Percentiles rank a stretch among this genome's conserved stretches.
These are phyloP conservation scores for Lepus americanus DNA, from an alignment of 2,113 vertebrate genomes.

Conservation along the genomic window DNA sequence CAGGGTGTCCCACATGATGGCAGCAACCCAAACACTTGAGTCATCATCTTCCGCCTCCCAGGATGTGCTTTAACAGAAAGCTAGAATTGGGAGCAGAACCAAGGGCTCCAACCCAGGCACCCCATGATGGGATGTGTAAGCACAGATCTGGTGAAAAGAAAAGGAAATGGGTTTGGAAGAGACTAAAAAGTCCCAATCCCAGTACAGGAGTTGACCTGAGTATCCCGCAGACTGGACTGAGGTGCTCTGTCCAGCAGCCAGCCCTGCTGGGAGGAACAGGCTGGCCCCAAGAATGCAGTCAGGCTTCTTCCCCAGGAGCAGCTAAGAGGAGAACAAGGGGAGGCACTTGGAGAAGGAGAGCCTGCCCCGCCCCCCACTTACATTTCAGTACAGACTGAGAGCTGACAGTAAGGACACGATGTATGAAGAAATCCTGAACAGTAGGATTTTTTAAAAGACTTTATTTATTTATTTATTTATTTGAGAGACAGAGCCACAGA, in stretches of 20 bases:
- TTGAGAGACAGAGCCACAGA: no score
- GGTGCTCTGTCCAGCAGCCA: not conserved
- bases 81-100: no score
- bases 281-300: not conserved
- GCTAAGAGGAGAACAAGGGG: not conserved
- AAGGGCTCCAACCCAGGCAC: no score
- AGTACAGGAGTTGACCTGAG: slow-evolving; percentile 9
- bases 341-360: not conserved
- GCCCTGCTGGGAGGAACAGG: not conserved
- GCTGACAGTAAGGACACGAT: not conserved
- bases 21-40: no score
- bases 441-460: no score
- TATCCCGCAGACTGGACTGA: not conserved
- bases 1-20: no score
- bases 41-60: no score
- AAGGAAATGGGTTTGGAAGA: not conserved
- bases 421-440: not conserved
- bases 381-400: not conserved
- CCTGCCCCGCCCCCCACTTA: not conserved
- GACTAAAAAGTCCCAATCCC: not conserved
- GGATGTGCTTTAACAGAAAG: no score
- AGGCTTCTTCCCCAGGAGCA: not conserved
- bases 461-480: no score
- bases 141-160: not conserved
- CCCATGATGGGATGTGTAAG: no score